Evolutionary conservation across 2,113 vertebrate species (phyloP).

Genomic region (Chrysemys picta): DNA sequence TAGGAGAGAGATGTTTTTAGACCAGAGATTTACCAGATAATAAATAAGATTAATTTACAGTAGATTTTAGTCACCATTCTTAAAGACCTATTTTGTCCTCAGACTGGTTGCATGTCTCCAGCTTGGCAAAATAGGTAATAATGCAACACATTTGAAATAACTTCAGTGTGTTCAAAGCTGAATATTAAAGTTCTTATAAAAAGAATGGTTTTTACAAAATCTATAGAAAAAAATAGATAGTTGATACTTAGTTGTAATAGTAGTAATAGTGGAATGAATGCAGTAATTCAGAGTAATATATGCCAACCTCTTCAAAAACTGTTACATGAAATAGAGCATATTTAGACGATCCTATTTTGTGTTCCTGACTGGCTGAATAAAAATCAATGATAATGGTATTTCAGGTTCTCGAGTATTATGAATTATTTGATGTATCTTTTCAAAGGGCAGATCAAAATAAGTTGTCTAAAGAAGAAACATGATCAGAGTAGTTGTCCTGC

Average conservation of each 20-base stretch:
- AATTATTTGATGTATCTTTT: neutral
- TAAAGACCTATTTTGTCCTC: neutral
- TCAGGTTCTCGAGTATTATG: neutral
- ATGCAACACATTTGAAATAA: neutral
- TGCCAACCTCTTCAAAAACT: neutral
- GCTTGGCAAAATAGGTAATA: neutral
- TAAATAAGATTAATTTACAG: neutral
- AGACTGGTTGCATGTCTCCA: neutral
- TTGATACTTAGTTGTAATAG: neutral
- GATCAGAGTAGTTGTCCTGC: neutral
- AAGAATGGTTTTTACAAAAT: neutral
- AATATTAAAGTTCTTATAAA: neutral
- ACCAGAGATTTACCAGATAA: neutral
- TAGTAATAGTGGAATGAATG: neutral
- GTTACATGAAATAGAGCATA: neutral
- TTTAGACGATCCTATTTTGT: neutral
- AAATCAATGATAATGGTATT: neutral
- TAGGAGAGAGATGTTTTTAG: neutral
- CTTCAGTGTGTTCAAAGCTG: neutral
- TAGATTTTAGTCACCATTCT: neutral
- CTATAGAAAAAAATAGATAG: neutral
- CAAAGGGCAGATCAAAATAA: neutral
- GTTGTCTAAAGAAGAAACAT: neutral
- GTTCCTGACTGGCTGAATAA: neutral
- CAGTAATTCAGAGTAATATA: neutral